Evolutionary conservation across 2,888 invertebrate species (phyloP).

Genomic region (Andrena marginata): DNA sequence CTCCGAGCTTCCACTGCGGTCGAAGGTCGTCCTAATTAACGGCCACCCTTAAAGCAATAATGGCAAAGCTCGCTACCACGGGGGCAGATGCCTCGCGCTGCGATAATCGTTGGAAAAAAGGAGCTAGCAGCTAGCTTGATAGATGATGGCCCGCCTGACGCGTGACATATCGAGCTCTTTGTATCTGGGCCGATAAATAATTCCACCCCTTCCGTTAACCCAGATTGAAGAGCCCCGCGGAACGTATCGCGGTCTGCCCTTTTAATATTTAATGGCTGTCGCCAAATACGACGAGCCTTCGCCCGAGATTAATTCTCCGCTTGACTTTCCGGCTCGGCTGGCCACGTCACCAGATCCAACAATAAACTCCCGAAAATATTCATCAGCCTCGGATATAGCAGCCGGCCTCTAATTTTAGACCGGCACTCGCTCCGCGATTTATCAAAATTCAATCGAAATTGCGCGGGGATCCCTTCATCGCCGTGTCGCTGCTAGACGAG

Average conservation of each 20-base stretch:
- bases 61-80: too few species aligned
- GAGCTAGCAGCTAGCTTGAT: slow-evolving; percentile 5
- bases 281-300: slow-evolving; percentile 28
- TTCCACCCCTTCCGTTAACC: slow-evolving; percentile 47
- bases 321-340: slow-evolving; percentile 19
- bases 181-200: slow-evolving; percentile 45
- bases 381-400: background rate
- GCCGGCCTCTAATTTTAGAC: background rate
- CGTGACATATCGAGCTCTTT: slow-evolving; percentile 3
- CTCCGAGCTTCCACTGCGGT: background rate
- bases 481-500: too few species aligned
- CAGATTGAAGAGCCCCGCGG: slow-evolving; percentile 37
- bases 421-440: background rate
- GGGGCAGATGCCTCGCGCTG: background rate
- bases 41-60: too few species aligned
- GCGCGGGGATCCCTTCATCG: too few species aligned
- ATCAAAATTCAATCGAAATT: too few species aligned
- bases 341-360: slow-evolving; percentile 10
- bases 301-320: slow-evolving; percentile 33
- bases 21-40: background rate
- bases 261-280: slow-evolving; percentile 44
- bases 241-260: background rate
- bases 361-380: slow-evolving; percentile 35
- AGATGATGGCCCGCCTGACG: slow-evolving; percentile 18
- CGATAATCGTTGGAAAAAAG: background rate